Evolutionary conservation across 2,888 invertebrate genomes (phyloP), one percentile per base, ranked within the genome.

Genomic region (Orthosia gracilis): DNA sequence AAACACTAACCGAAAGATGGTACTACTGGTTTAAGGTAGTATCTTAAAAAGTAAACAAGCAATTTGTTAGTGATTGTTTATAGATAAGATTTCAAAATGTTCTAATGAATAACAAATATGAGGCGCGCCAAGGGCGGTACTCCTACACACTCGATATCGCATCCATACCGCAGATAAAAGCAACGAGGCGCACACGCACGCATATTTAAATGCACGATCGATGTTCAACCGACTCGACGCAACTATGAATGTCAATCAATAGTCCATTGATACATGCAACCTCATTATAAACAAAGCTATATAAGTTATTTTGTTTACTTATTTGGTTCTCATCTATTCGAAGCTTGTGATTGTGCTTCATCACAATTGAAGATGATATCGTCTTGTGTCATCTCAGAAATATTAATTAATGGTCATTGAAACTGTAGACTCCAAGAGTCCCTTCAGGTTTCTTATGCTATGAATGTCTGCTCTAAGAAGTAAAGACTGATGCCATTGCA

Each of bases 101-200:
- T 88, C 74, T 87, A 88, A 87, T 86, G 86, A 85, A 87, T 83
- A 87, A 82, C 87, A 85, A 89, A 88, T 84, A 86, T 69, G 78
- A 88, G 87, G 85, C 83, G 83, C 85, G 78, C 88, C 91, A 91
- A 90, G 89, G 90, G 90, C 91, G 89, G 87, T 89, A 88, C 89
- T 86, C 89, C 89, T 87, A 89, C 91, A 85, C 73, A 84, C 71
- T 85, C 82, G 80, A 83, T 87, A 89, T 84, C 86, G 73, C 85
- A 85, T 88, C 81, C 72, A 80, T 84, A 81, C 84, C 74, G 77
- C 78, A 85, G 83, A 87, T 89, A 88, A 85, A 89, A 88, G 85
- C 78, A 84, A 73, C 66, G 69, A 64, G 79, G 83, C 80, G 83
- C 83, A 84, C 88, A 87, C 88, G 89, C 84, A 89, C 89, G 88